Percentiles rank a stretch among this genome's conserved stretches.
phyloP scores from a whole-genome alignment of 2,113 vertebrate genomes.

The Ptychochromis oligacanthus region DNA sequence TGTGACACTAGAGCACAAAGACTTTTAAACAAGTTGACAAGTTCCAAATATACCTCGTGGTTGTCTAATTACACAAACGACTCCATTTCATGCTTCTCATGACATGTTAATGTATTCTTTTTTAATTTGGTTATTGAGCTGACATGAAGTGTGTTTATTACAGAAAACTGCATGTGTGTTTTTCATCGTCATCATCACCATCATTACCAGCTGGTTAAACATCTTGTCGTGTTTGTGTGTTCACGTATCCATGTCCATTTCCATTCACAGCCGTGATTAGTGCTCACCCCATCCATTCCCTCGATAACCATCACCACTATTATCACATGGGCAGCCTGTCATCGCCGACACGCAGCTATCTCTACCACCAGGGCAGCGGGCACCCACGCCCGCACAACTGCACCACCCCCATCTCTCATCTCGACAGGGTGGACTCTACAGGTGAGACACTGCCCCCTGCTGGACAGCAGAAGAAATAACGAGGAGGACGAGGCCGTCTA shows the following conservation, averaged over 20 bases:
- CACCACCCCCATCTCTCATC: slow-evolving; percentile 90
- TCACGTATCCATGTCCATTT: slow-evolving; percentile 78
- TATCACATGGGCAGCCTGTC: slow-evolving; percentile 96
- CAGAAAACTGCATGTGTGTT: slow-evolving; percentile 72
- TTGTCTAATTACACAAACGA: background rate
- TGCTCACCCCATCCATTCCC: slow-evolving; percentile 99
- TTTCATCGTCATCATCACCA: background rate
- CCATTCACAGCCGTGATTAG: slow-evolving; percentile 99
- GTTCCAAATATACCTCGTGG: background rate
- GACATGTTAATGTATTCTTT: background rate
- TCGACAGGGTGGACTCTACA: slow-evolving; percentile 95
- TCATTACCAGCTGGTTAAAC: slow-evolving; percentile 46
- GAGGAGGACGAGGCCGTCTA: background rate
- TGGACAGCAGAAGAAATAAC: slow-evolving; percentile 15
- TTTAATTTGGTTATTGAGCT: slow-evolving; percentile 10
- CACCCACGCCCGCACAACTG: slow-evolving; percentile 82
- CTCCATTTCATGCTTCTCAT: slow-evolving; percentile 24
- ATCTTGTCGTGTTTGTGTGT: slow-evolving; percentile 54
- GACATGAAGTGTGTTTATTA: background rate
- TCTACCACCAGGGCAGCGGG: slow-evolving; percentile 87
- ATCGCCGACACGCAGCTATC: slow-evolving; percentile 92
- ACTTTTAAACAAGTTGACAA: background rate
- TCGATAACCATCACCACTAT: slow-evolving; percentile 99
- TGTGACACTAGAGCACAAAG: background rate
- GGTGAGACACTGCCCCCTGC: slow-evolving; percentile 85